phyloP scores from a whole-genome alignment of 2,888 invertebrate species.

The Philonicus albiceps region DNA sequence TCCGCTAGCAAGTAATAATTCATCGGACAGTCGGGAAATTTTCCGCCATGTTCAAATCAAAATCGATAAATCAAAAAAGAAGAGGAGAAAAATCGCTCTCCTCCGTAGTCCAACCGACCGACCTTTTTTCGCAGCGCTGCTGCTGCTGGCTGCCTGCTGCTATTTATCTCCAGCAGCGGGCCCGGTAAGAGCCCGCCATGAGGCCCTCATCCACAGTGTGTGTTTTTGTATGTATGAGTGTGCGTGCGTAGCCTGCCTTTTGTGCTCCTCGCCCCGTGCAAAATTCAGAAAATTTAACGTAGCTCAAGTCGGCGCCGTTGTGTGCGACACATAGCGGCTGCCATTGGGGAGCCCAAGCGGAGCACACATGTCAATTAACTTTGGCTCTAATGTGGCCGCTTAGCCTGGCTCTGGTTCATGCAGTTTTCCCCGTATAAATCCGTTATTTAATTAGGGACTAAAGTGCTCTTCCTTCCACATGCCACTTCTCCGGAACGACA shows the following conservation, averaged over 20 bases:
- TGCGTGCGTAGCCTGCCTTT: background rate
- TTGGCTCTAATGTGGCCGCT: background rate
- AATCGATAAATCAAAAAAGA: slow-evolving; percentile 41
- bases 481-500: background rate
- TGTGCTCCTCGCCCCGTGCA: background rate
- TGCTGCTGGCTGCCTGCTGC: background rate
- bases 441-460: slow-evolving; percentile 23
- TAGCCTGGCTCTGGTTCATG: background rate
- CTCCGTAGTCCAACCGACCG: background rate
- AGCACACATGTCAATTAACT: slow-evolving; percentile 10
- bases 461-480: slow-evolving; percentile 11
- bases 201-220: background rate
- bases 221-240: no score
- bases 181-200: background rate
- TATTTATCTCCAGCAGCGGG: background rate
- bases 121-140: slow-evolving; percentile 1
- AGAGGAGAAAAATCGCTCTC: slow-evolving; percentile 21
- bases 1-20: slow-evolving; percentile 13
- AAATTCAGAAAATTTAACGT: background rate
- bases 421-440: background rate
- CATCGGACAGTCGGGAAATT: slow-evolving; percentile 10
- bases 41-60: slow-evolving; percentile 39
- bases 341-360: background rate
- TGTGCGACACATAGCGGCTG: background rate
- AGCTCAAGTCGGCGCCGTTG: background rate